Evolutionary conservation across 2,797 vertebrate genomes (phyloP), one percentile per base, ranked within the genome.

Genomic region (Dendrocincla fuliginosa): DNA sequence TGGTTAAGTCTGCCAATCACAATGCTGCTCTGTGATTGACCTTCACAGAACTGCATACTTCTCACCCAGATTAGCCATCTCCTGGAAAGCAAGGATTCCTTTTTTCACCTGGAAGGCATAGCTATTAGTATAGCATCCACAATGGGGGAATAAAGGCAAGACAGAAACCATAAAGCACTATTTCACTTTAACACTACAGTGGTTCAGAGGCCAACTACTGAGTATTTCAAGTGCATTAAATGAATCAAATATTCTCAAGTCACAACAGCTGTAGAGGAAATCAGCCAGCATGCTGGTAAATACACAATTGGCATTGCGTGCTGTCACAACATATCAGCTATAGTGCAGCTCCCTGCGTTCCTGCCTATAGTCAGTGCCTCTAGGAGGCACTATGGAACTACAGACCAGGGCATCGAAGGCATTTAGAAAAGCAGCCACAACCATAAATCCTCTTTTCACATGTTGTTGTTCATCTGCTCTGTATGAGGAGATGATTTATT

Each of bases 311-410:
- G 74, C 80, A 88, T 41, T 4, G 46, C 5, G 1, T 15, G 32
- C 52, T 35, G 57, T 57, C 73, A 81, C 70, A 67, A 20, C 22
- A 0, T 27, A 77, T 5, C 46, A 15, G 57, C 25, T 16, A 39
- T 0, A 42, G 50, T 3, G 47, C 79, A 52, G 79, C 50, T 57
- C 53, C 64, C 64, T 47, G 71, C 49, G 41, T 16, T 42, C 73
- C 6, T 41, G n/a, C 78, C 90, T 17, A 12, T 8, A 55, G 59
- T 32, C 84, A 57, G 53, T 10, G 73, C 94, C 96, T 95, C 94
- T 93, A 93, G 96, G 95, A 97, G 96, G 96, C 96, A 91, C 96
- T 69, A 94, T 76, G 12, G 73, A 97, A 84, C 92, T 90, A 35
- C 87, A 90, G 65, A 60, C 79, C 35, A 2, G 65, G 79, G 73